Evolutionary conservation across 2,888 invertebrate species (phyloP).

Genomic region (Nomada lathburiana): DNA sequence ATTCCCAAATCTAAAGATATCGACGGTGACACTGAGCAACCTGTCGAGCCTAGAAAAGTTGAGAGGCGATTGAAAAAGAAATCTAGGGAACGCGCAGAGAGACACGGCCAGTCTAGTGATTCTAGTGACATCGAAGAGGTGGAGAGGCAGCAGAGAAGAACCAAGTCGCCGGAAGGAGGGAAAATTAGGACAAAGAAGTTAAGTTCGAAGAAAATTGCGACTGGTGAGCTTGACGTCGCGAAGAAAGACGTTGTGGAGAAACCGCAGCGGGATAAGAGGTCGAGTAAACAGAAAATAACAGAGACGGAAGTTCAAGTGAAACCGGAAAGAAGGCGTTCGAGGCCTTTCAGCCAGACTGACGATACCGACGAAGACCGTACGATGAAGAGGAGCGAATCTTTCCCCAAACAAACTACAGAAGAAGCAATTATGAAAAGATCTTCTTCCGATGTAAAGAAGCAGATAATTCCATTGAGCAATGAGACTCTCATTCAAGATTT

Average conservation of each 20-base stretch:
- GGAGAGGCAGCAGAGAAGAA: constrained; percentile 49
- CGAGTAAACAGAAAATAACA: constrained; percentile 50
- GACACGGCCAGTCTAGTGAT: constrained; percentile 69
- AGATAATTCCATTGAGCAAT: constrained; percentile 80
- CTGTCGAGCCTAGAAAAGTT: constrained; percentile 45
- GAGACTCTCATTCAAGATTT: constrained; percentile 76
- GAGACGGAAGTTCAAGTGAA: constrained; percentile 36
- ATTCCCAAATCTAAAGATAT: constrained; percentile 44
- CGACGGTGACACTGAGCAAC: constrained; percentile 13
- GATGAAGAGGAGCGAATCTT: constrained; percentile 82
- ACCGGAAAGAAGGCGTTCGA: constrained; percentile 47
- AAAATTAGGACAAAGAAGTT: constrained; percentile 53
- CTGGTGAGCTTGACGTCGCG: constrained; percentile 46
- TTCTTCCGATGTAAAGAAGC: constrained; percentile 73
- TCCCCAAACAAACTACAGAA: constrained; percentile 49
- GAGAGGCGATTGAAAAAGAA: constrained; percentile 65
- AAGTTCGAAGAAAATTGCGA: constrained; percentile 44
- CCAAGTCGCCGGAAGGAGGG: constrained; percentile 72
- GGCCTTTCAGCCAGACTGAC: constrained; percentile 29
- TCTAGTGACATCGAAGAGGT: constrained; percentile 76
- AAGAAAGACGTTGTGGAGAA: constrained; percentile 46
- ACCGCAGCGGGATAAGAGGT: constrained; percentile 45
- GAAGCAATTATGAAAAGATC: constrained; percentile 55
- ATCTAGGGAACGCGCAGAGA: constrained; percentile 68
- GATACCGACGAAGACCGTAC: constrained; percentile 81